phyloP scores from a whole-genome alignment of 2,113 vertebrate species.

The Poeciliopsis turrubarensis region DNA sequence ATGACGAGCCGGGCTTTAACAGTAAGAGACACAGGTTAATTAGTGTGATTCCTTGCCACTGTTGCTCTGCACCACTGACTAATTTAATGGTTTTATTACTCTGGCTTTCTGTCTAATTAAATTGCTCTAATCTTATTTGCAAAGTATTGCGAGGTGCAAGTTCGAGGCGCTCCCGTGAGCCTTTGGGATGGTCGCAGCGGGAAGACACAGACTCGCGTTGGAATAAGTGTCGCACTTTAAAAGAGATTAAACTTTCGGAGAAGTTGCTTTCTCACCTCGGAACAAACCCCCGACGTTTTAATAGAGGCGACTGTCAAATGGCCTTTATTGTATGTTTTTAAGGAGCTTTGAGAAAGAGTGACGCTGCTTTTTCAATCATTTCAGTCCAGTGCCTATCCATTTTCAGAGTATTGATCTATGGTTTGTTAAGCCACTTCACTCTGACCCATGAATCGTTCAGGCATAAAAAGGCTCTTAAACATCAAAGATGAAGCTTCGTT shows the following conservation, averaged over 20 bases:
- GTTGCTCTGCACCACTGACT: constrained; percentile 62
- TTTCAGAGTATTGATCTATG: neutral
- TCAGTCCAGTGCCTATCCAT: neutral
- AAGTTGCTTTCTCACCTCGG: neutral
- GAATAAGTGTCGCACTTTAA: constrained; percentile 8
- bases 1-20: constrained; percentile 54
- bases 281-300: neutral
- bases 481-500: neutral
- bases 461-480: neutral
- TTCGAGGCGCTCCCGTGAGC: constrained; percentile 65
- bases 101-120: constrained; percentile 75
- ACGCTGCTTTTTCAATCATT: constrained; percentile 11
- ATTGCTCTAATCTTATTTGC: constrained; percentile 77
- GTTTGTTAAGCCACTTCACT: neutral
- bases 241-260: constrained; percentile 22
- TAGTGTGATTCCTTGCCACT: constrained; percentile 68
- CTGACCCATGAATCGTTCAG: neutral
- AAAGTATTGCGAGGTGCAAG: constrained; percentile 68
- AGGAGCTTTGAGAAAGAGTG: constrained; percentile 41
- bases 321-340: neutral
- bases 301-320: constrained; percentile 32
- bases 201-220: constrained; percentile 8
- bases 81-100: constrained; percentile 79
- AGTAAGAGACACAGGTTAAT: constrained; percentile 75
- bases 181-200: constrained; percentile 18